Evolutionary conservation across 2,888 invertebrate species (phyloP), one percentile per base, ranked within the genome.

Genomic region (Merodon equestris): DNA sequence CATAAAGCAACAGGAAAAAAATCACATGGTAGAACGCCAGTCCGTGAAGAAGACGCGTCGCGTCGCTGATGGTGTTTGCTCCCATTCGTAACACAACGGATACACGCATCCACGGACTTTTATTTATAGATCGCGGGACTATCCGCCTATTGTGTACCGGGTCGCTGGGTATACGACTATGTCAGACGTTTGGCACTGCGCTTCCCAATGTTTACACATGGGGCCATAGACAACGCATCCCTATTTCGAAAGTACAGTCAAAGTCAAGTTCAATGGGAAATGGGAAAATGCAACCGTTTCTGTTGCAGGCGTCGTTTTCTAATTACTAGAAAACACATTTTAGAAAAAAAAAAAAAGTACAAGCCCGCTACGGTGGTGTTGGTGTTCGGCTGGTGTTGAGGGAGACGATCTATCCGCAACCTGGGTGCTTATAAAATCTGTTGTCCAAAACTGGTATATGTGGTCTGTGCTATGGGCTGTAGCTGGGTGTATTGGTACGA

Each of bases 181-280:
- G 79, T 79, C 79, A 79, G 79, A 79, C 77, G 68, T 60, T 74
- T 74, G 79, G 79, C 79, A 79, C 63, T 79, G 64, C 48, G 60
- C 64, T 70, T 79, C 51, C 53, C 63, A 74, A 79, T 79, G 79
- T 79, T 74, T 79, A 74, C 68, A 74, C 76, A 76, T 76, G 48
- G 36, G 18, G 64, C 64, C 56, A 71, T 48, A 63, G 45, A 67
- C 57, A 63, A 53, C 79, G 68, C 64, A 79, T 74, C 42, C 45
- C 68, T 56, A 64, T 51, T 70, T 68, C 44, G 64, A 79, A 79
- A 79, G 79, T 79, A 79, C 79, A 79, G 79, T 79, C 79, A 79
- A 79, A 79, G 79, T 79, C 79, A 79, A 79, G 79, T 79, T 79
- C 79, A 79, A 79, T 79, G 79, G 79, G 79, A 79, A 79, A 79